These are phyloP conservation scores for Vanessa atalanta DNA, from an alignment of 1,140 invertebrate genomes.

Conservation along the genomic window DNA sequence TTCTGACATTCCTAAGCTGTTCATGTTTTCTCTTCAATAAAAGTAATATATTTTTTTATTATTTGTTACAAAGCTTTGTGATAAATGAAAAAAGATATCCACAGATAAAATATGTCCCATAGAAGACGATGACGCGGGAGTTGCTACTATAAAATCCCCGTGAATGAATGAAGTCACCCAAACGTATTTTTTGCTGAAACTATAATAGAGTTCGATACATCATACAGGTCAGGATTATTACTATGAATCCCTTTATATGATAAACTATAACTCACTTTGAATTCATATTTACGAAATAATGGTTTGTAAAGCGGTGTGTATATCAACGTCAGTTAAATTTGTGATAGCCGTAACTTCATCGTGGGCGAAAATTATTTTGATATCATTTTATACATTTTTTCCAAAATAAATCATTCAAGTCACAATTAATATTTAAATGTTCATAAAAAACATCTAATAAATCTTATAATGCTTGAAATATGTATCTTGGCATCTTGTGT, in stretches of 20 bases:
- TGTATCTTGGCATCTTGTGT: neutral
- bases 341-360: neutral
- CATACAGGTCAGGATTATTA: conserved; percentile 10
- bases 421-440: too few relatives aligned
- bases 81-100: conserved; percentile 23
- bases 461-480: too few relatives aligned
- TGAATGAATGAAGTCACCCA: conserved; percentile 27
- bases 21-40: conserved; percentile 9
- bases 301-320: conserved; percentile 14
- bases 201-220: conserved; percentile 18
- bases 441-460: too few relatives aligned
- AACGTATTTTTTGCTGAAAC: conserved; percentile 20
- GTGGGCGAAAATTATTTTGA: too few relatives aligned
- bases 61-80: conserved; percentile 8
- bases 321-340: neutral
- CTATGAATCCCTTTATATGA: conserved; percentile 15
- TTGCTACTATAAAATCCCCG: conserved; percentile 26
- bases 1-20: conserved; percentile 14
- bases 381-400: too few relatives aligned
- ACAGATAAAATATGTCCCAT: conserved; percentile 21
- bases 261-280: conserved; percentile 21
- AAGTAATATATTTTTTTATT: neutral
- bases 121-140: conserved; percentile 24
- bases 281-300: conserved; percentile 17
- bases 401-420: too few relatives aligned